Percentiles rank a stretch among this genome's conserved stretches.
Evolutionary conservation across 1,140 invertebrate species (phyloP).

Genomic region (Ceratina calcarata): DNA sequence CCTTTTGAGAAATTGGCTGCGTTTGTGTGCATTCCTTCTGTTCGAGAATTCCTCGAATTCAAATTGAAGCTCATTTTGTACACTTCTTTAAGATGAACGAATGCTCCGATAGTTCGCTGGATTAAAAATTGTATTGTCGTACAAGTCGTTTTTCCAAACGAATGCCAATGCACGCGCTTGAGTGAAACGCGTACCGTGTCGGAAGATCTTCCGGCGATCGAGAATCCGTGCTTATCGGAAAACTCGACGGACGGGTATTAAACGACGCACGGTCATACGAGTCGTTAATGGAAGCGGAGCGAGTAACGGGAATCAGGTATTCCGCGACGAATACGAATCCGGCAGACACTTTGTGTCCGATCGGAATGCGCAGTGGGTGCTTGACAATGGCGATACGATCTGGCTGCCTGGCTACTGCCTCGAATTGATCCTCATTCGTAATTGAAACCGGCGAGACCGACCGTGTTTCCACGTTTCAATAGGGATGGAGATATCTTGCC

Average conservation of each 20-base stretch:
- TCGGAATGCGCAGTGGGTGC: constrained; percentile 22
- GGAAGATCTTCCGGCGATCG: background rate
- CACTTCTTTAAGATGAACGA: too few relatives aligned
- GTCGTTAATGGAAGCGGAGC: background rate
- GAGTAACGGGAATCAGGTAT: background rate
- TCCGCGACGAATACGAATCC: constrained; percentile 13
- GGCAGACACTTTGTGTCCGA: constrained; percentile 25
- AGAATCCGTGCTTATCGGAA: background rate
- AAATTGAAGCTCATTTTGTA: too few relatives aligned
- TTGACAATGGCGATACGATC: constrained; percentile 28
- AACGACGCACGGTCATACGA: background rate
- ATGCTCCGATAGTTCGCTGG: too few relatives aligned
- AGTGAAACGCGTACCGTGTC: background rate
- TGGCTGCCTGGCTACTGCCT: background rate
- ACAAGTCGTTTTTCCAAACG: background rate
- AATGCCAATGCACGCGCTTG: background rate
- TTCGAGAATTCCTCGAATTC: too few relatives aligned
- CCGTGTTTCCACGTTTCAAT: background rate
- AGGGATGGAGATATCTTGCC: constrained; percentile 2
- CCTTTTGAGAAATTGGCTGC: too few relatives aligned
- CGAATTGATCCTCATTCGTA: constrained; percentile 33
- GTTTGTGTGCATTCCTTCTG: too few relatives aligned
- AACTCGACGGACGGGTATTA: background rate
- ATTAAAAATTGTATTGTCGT: too few relatives aligned
- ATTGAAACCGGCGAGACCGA: constrained; percentile 31